Conservation (phyloP, 2,113 vertebrate genomes). For the Xiphias gladius region DNA sequence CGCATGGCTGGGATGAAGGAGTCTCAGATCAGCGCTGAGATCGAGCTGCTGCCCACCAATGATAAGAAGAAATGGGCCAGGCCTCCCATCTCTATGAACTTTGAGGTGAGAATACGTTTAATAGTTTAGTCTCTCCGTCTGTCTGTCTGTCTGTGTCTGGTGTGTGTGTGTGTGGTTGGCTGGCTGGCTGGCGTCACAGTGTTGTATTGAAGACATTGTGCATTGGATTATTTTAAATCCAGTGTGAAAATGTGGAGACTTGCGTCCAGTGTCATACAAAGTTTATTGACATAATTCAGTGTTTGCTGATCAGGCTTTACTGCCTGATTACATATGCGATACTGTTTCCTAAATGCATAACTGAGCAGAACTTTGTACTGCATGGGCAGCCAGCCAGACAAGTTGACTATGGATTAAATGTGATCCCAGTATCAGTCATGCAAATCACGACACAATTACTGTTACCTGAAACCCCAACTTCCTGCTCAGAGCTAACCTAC, state of each 20-base stretch:
- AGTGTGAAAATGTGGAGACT: no score
- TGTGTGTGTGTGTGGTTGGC: no score
- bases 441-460: conserved; percentile 26
- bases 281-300: no score
- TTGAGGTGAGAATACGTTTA: conserved; percentile 88
- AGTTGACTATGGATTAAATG: conserved; percentile 19
- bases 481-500: conserved; percentile 14
- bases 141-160: not conserved
- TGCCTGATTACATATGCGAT: no score
- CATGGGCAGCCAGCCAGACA: not conserved
- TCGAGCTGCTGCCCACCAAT: conserved; percentile 97
- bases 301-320: no score
- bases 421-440: conserved; percentile 7
- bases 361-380: not conserved
- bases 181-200: not conserved
- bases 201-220: no score
- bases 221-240: no score
- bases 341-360: not conserved
- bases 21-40: conserved; percentile 99
- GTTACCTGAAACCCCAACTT: not conserved
- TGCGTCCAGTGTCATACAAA: no score
- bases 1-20: conserved; percentile 99
- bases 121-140: not conserved
- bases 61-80: conserved; percentile 99
- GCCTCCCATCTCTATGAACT: conserved; percentile 99